Conservation (phyloP, 2,888 invertebrate genomes). For the Lasioglossum vierecki region DNA sequence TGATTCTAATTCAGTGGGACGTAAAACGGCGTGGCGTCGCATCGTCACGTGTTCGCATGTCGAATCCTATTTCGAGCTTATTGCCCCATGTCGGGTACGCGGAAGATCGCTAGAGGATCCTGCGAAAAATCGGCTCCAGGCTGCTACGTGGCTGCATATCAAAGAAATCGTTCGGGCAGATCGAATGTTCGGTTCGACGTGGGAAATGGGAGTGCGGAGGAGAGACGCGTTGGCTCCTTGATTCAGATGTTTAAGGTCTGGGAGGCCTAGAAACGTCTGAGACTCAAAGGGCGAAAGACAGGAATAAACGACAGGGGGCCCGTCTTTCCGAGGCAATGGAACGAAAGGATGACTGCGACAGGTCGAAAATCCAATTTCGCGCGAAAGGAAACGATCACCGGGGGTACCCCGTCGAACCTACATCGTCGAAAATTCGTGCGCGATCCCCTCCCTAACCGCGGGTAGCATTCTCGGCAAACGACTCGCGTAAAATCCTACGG, state of each 20-base stretch:
- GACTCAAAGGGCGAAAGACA: not conserved
- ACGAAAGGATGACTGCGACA: slow-evolving; percentile 55
- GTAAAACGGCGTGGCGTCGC: not conserved
- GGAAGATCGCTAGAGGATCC: not conserved
- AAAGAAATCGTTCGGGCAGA: slow-evolving; percentile 1
- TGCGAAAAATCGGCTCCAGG: not conserved
- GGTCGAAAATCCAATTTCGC: slow-evolving; percentile 68
- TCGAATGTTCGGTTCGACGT: not conserved
- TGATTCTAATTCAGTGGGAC: slow-evolving; percentile 46
- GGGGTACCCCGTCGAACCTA: slow-evolving; percentile 46
- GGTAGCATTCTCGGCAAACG: not conserved
- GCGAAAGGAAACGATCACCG: slow-evolving; percentile 60
- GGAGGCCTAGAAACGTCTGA: not conserved
- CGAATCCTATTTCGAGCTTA: not conserved
- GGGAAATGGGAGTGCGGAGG: not conserved
- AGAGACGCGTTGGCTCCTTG: not conserved
- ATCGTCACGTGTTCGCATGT: not conserved
- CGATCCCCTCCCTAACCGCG: not conserved
- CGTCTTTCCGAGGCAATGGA: slow-evolving; percentile 24
- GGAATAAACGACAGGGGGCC: not conserved
- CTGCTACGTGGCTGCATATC: not conserved
- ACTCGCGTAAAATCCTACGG: slow-evolving; percentile 22
- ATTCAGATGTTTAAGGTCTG: not conserved
- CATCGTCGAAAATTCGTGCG: slow-evolving; percentile 58
- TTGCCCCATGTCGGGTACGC: not conserved